A percentile compares a stretch with the other conserved stretches of the same genome.
Conservation (phyloP, 2,888 invertebrate species). For the Chrysodeixis includens region DNA sequence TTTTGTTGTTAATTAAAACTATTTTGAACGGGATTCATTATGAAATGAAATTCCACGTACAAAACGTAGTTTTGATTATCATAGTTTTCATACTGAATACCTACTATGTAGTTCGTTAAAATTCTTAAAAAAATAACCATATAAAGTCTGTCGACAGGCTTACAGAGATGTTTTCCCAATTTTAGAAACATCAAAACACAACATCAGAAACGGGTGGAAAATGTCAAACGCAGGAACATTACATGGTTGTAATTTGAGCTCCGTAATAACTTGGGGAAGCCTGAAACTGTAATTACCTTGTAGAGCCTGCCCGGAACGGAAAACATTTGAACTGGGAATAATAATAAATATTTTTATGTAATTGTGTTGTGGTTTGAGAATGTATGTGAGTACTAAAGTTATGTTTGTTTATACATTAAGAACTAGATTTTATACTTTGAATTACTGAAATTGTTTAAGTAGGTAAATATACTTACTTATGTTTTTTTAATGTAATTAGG, state of each 20-base stretch:
- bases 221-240: conserved; percentile 20
- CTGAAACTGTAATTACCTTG: conserved; percentile 19
- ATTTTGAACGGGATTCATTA: background rate
- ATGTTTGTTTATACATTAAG: too few relatives aligned
- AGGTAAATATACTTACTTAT: too few relatives aligned
- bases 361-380: too few relatives aligned
- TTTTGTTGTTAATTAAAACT: background rate
- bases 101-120: too few relatives aligned
- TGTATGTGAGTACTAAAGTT: too few relatives aligned
- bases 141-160: background rate
- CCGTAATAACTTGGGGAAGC: conserved; percentile 25
- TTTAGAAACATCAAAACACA: background rate
- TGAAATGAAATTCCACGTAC: background rate
- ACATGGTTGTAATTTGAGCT: conserved; percentile 15
- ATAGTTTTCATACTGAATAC: too few relatives aligned
- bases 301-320: background rate
- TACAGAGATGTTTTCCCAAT: background rate
- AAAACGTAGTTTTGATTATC: too few relatives aligned
- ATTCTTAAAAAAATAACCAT: too few relatives aligned
- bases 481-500: too few relatives aligned
- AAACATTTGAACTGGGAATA: conserved; percentile 6
- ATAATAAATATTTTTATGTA: background rate
- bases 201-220: conserved; percentile 13
- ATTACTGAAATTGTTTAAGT: too few relatives aligned
- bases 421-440: too few relatives aligned